Percentiles rank a stretch among this genome's conserved stretches.
phyloP scores from a whole-genome alignment of 1,140 invertebrate species.

The Neodiprion lecontei region DNA sequence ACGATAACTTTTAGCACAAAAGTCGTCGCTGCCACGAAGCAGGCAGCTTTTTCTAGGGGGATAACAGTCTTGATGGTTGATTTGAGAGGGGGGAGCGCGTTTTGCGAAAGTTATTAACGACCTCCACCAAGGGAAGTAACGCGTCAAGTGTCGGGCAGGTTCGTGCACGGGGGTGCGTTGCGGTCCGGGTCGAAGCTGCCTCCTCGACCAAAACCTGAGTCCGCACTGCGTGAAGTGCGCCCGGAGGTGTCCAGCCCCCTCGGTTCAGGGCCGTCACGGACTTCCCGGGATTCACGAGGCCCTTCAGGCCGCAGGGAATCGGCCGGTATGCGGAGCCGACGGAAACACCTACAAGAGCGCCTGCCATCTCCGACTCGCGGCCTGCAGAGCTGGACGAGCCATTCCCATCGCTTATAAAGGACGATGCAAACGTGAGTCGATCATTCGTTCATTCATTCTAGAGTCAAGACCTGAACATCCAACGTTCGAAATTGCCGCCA shows the following conservation, averaged over 20 bases:
- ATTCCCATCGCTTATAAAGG: constrained; percentile 88
- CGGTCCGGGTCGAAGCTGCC: constrained; percentile 80
- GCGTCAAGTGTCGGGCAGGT: constrained; percentile 65
- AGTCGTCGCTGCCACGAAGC: too few relatives aligned
- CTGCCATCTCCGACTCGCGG: constrained; percentile 83
- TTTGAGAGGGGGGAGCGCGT: background rate
- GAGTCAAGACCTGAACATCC: too few relatives aligned
- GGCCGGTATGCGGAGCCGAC: constrained; percentile 85
- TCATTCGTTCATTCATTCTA: constrained; percentile 15
- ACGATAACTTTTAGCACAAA: too few relatives aligned
- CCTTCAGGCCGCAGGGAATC: constrained; percentile 57
- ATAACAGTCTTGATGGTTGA: too few relatives aligned
- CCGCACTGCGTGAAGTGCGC: constrained; percentile 84
- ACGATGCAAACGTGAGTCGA: constrained; percentile 77
- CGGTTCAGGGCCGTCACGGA: constrained; percentile 30
- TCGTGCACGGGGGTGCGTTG: constrained; percentile 82
- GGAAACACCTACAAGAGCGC: constrained; percentile 85
- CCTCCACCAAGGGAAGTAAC: constrained; percentile 55
- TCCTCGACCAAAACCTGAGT: constrained; percentile 84
- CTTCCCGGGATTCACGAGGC: constrained; percentile 25
- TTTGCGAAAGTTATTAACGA: constrained; percentile 1
- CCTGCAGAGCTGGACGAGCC: constrained; percentile 81
- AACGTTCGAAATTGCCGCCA: too few relatives aligned
- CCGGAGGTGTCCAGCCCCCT: constrained; percentile 67
- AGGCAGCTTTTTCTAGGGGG: too few relatives aligned